Evolutionary conservation across 2,888 invertebrate species (phyloP), one percentile per base, ranked within the genome.

Genomic region (Leptothorax acervorum): DNA sequence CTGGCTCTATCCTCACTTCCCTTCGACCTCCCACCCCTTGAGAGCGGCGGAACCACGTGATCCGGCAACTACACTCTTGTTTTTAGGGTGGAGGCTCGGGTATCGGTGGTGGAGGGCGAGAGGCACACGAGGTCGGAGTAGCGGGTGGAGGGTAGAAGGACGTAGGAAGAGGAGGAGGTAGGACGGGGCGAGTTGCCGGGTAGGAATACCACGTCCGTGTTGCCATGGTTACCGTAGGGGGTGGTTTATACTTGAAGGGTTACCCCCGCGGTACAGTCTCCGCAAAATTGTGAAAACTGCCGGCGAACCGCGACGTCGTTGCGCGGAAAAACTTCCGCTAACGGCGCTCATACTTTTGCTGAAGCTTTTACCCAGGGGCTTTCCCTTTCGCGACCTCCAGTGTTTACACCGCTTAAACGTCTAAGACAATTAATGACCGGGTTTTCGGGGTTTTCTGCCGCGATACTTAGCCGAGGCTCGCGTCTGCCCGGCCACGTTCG

Each of bases 211-310:
- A 93, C 92, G 92, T 92, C 90, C 91, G 90, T 90, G 93, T 94
- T 91, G 92, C 90, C 93, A 94, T 94, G 94, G 89, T 89, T 92
- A 94, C 94, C 90, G 86, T 88, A 89, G 90, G 91, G 92, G 92
- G 93, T 92, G 93, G 93, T 93, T 93, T 92, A 92, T 93, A 93
- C 94, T 93, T 93, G 93, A 93, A 93, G 93, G 94, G 93, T 92
- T 92, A 93, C 89, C 90, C 88, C 87, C 85, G 87, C 76, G 85
- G 93, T 94, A 94, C 94, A 94, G 94, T 94, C 94, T 86, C 90
- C 81, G 92, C 92, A 92, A 93, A 94, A 94, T 94, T 88, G 87
- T 90, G 90, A 94, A 93, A 94, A 93, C 91, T 92, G 83, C 75
- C 53, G 83, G 55, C 23, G n/a, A 48, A n/a, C 51, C 35, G 75